Base-by-base conservation (phyloP, 2,888 invertebrate species). In the Punctoribates punctum region DNA sequence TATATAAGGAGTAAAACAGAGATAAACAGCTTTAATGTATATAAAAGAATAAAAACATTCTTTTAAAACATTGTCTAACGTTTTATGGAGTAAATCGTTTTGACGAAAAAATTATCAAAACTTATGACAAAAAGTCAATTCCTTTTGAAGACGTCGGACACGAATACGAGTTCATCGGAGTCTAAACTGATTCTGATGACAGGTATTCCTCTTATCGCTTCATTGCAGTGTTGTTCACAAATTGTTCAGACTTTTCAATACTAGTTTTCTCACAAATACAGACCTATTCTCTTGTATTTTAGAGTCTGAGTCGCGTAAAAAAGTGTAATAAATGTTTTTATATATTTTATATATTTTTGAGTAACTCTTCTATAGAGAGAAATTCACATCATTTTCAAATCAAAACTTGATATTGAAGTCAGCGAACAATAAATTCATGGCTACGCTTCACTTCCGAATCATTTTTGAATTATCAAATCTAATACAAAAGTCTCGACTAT, bases 151-250 rank as follows among this genome's bases (percentile, higher is more conserved):
- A 67, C 67, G 20, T 42, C 42, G 20, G 67, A 67, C 20, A 20
- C 23, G 13, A 42, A 67, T 20, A 0, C 4, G 42, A 67, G 38
- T 67, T 67, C n/a, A 67, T 38, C 20, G 20, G 42, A 42, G 38
- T 67, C 20, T 67, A 20, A 38, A 9, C 67, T 42, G 67, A 67
- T 42, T 67, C 67, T 67, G 13, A 23, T 67, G 67, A 67, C 67
- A 67, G 67, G 67, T 42, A 62, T 38, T 17, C 29, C 42, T 67
- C 67, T 67, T 67, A 67, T 67, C 67, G n/a, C 67, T 20, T 34
- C 9, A 38, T 13, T 38, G 67, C 67, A 67, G 67, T 13, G 42
- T 2, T 42, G 42, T 42, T 57, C 57, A 25, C n/a, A 57, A 13
- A 57, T 57, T 60, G 25, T 60, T 11, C 2, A 3, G 15, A 60